A percentile compares a stretch with the other conserved stretches of the same genome.
Evolutionary conservation across 2,888 invertebrate genomes (phyloP).

Genomic region (Lysandra bellargus): DNA sequence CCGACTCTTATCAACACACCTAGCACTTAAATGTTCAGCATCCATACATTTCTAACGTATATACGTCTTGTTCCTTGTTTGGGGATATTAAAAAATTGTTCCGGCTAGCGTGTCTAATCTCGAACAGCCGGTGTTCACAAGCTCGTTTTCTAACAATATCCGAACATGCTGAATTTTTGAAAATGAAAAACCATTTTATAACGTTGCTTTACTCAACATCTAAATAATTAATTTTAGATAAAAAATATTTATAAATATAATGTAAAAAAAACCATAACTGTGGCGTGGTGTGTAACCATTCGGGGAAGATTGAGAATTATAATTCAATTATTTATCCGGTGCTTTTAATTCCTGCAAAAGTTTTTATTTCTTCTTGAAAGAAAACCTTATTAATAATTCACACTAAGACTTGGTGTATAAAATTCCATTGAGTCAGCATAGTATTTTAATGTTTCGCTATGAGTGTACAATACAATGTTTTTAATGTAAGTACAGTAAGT

Average conservation of each 20-base stretch:
- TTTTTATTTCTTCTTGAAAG: background rate
- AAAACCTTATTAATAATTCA: background rate
- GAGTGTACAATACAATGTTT: no score
- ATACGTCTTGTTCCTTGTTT: slow-evolving; percentile 68
- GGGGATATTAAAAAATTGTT: slow-evolving; percentile 80
- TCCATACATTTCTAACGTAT: slow-evolving; percentile 55
- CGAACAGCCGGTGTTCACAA: slow-evolving; percentile 66
- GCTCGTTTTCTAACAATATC: slow-evolving; percentile 46
- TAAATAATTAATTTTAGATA: background rate
- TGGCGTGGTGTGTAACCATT: background rate
- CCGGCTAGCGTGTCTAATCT: slow-evolving; percentile 80
- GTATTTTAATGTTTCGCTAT: background rate
- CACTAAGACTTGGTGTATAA: background rate
- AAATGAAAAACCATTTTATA: slow-evolving; percentile 38
- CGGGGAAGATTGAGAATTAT: background rate
- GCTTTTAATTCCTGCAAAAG: background rate
- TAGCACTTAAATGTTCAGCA: slow-evolving; percentile 33
- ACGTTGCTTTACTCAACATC: background rate
- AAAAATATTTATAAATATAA: background rate
- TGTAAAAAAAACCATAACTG: background rate
- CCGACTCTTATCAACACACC: background rate
- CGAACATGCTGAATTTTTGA: slow-evolving; percentile 46
- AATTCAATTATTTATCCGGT: background rate
- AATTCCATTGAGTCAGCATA: no score
- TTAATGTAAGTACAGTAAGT: no score